Percentiles rank a stretch among this genome's conserved stretches.
Evolutionary conservation across 1,140 invertebrate genomes (phyloP).

Genomic region (Sitodiplosis mosellana): DNA sequence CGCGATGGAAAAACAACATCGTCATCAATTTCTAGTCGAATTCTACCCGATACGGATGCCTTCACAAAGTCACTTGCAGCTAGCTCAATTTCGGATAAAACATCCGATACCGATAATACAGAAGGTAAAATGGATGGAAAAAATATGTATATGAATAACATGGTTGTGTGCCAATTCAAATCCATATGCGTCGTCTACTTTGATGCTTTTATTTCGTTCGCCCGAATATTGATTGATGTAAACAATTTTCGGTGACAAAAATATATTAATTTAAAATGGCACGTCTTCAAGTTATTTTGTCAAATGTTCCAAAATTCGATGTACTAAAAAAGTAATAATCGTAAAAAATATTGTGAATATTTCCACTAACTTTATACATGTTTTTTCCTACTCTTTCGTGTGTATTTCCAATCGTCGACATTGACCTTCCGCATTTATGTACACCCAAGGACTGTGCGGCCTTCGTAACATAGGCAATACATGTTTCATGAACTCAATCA

Average conservation of each 20-base stretch:
- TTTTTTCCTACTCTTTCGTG: slow-evolving; percentile 3
- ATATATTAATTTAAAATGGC: no score
- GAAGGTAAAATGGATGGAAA: slow-evolving; percentile 5
- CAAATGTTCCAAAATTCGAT: neutral
- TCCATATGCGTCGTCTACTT: no score
- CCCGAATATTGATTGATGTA: no score
- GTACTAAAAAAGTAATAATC: neutral
- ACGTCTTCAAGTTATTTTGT: no score
- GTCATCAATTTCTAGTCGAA: slow-evolving; percentile 5
- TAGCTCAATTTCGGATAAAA: neutral
- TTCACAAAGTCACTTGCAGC: slow-evolving; percentile 1
- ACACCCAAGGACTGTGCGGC: slow-evolving; percentile 52
- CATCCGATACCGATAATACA: neutral
- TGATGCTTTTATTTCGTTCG: no score
- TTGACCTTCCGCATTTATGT: no score
- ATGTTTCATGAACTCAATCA: slow-evolving; percentile 94
- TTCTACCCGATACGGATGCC: slow-evolving; percentile 2
- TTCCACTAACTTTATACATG: slow-evolving; percentile 2
- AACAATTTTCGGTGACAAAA: no score
- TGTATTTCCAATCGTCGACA: no score
- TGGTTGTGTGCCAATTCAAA: no score
- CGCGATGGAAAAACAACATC: slow-evolving; percentile 15
- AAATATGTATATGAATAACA: no score
- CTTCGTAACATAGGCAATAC: slow-evolving; percentile 87
- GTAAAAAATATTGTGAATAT: neutral